Evolutionary conservation across 53 echinoderm and acorn worm species (phyloP).

Genomic region (Temnopleurus reevesii): DNA sequence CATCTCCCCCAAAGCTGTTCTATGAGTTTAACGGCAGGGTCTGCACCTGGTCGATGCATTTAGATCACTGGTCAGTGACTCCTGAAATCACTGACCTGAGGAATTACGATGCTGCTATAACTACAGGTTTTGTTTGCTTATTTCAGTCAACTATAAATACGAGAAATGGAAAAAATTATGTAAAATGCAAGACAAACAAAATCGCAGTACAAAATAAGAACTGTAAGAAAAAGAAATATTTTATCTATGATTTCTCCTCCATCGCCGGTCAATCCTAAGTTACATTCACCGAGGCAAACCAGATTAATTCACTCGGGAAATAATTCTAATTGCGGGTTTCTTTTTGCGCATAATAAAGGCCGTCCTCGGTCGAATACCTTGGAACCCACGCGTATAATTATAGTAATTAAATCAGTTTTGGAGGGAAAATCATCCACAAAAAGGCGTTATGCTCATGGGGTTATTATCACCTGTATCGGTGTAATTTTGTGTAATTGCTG

Average conservation of each 20-base stretch:
- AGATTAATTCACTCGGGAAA: not conserved
- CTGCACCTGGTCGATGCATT: no score
- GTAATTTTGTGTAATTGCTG: not conserved
- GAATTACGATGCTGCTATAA: no score
- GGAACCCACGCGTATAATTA: not conserved
- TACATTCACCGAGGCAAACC: not conserved
- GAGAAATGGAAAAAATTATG: not conserved
- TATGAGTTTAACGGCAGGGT: no score
- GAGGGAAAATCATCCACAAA: not conserved
- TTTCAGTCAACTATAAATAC: not conserved
- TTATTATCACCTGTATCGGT: not conserved
- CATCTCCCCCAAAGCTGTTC: no score
- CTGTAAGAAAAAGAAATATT: no score
- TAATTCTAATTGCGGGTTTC: not conserved
- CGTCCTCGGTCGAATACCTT: not conserved
- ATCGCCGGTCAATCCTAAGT: not conserved
- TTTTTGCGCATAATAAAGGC: not conserved
- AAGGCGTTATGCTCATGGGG: not conserved
- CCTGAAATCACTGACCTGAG: no score
- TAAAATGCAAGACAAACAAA: not conserved
- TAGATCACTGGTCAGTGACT: no score
- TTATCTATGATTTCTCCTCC: no score
- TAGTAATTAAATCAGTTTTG: not conserved
- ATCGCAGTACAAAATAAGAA: not conserved
- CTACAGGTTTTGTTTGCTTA: no score